phyloP scores from a whole-genome alignment of 2,888 invertebrate genomes.

The Criorhina ranunculi region DNA sequence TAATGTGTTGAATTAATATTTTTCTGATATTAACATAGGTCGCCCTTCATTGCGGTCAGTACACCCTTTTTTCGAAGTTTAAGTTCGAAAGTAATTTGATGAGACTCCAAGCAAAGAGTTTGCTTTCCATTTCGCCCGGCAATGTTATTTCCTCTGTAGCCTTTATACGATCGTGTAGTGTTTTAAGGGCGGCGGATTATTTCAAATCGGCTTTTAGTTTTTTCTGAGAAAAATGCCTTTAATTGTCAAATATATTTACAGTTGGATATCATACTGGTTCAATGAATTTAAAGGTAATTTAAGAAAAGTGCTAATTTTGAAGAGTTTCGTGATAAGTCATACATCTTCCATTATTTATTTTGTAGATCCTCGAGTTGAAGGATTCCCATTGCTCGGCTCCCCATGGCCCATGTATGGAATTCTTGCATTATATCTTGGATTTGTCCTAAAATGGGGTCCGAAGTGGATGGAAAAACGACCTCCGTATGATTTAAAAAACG shows the following conservation, averaged over 20 bases:
- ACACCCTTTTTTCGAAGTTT: not conserved
- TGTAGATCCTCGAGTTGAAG: constrained; percentile 85
- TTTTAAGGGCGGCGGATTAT: not conserved
- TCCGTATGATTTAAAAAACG: constrained; percentile 87
- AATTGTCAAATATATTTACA: constrained; percentile 79
- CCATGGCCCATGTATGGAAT: constrained; percentile 87
- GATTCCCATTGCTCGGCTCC: constrained; percentile 88
- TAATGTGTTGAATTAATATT: no score
- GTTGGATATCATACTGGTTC: constrained; percentile 77
- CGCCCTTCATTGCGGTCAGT: no score
- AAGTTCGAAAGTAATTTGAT: not conserved
- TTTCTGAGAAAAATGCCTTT: constrained; percentile 77
- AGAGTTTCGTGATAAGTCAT: not conserved
- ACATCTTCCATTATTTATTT: constrained; percentile 2
- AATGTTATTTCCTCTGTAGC: constrained; percentile 40
- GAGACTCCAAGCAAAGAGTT: constrained; percentile 13
- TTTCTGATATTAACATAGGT: no score
- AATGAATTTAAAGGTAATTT: constrained; percentile 77
- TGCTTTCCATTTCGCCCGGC: not conserved
- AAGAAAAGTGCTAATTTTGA: not conserved
- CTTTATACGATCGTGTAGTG: constrained; percentile 39
- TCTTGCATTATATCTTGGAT: constrained; percentile 87
- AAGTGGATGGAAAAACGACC: constrained; percentile 88
- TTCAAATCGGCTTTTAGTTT: not conserved
- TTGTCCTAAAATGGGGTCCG: constrained; percentile 90